These are phyloP conservation scores for Tiaroga cobitis DNA, from an alignment of 2,797 vertebrate genomes.

Conservation along the genomic window DNA sequence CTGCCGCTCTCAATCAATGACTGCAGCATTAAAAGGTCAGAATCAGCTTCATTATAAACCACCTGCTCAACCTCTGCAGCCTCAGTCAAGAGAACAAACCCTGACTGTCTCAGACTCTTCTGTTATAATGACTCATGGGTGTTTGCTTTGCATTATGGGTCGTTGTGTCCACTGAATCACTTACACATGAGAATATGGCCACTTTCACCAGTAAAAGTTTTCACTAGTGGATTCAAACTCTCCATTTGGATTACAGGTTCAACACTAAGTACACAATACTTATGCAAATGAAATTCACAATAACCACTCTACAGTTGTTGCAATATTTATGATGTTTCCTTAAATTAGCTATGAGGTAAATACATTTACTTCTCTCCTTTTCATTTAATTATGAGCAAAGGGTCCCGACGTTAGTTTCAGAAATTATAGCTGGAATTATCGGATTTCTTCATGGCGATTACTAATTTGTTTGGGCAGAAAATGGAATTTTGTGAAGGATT, in stretches of 20 bases:
- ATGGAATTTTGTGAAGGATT: slow-evolving; percentile 76
- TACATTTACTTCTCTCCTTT: slow-evolving; percentile 72
- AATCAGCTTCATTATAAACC: slow-evolving; percentile 91
- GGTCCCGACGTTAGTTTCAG: slow-evolving; percentile 76
- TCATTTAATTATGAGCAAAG: slow-evolving; percentile 80
- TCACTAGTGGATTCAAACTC: slow-evolving; percentile 58
- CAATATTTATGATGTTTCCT: slow-evolving; percentile 84
- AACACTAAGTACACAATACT: slow-evolving; percentile 79
- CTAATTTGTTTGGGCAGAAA: slow-evolving; percentile 79
- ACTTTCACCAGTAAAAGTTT: background rate
- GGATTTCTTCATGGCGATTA: slow-evolving; percentile 75
- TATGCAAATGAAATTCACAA: slow-evolving; percentile 82
- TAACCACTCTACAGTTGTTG: slow-evolving; percentile 76
- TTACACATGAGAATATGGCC: slow-evolving; percentile 69
- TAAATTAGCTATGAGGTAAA: slow-evolving; percentile 79
- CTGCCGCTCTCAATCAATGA: slow-evolving; percentile 91
- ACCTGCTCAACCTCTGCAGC: slow-evolving; percentile 82
- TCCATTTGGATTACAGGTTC: slow-evolving; percentile 69
- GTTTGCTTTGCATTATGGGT: slow-evolving; percentile 62
- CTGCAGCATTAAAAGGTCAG: slow-evolving; percentile 99
- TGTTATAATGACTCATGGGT: slow-evolving; percentile 33
- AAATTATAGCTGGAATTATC: slow-evolving; percentile 77
- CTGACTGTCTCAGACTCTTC: background rate
- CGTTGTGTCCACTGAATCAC: slow-evolving; percentile 67
- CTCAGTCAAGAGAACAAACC: background rate